phyloP scores from a whole-genome alignment of 1,140 invertebrate species.

The Heliothis subflexa region DNA sequence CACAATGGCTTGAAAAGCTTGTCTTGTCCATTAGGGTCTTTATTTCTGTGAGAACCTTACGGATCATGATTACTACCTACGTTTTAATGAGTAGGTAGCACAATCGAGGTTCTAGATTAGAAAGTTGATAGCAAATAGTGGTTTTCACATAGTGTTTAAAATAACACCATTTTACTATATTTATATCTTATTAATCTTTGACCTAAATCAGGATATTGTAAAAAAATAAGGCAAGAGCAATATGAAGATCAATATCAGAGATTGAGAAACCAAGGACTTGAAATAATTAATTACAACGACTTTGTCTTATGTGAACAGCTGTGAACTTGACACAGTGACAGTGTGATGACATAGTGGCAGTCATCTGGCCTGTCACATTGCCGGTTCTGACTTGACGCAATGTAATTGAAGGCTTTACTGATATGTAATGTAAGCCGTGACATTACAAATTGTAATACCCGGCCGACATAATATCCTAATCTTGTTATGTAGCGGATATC shows the following conservation, averaged over 20 bases:
- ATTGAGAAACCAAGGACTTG: constrained; percentile 17
- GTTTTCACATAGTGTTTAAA: not conserved
- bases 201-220: not conserved
- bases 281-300: constrained; percentile 4
- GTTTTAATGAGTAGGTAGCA: not conserved
- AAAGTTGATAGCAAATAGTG: not conserved
- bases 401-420: not conserved
- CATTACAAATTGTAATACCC: constrained; percentile 34
- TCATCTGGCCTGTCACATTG: not conserved
- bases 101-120: not conserved
- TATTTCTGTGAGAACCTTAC: not conserved
- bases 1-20: not conserved
- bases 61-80: not conserved
- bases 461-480: constrained; percentile 8
- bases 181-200: too few species aligned
- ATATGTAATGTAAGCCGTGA: constrained; percentile 10
- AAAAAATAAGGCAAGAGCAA: not conserved
- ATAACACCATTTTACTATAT: too few species aligned
- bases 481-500: not conserved
- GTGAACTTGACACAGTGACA: constrained; percentile 16
- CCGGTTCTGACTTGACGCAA: constrained; percentile 1
- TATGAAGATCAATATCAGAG: constrained; percentile 7
- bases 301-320: not conserved
- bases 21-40: not conserved
- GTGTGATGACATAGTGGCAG: constrained; percentile 8